Base-by-base conservation (phyloP, 2,797 vertebrate genomes). In the Heterohyrax brucei region DNA sequence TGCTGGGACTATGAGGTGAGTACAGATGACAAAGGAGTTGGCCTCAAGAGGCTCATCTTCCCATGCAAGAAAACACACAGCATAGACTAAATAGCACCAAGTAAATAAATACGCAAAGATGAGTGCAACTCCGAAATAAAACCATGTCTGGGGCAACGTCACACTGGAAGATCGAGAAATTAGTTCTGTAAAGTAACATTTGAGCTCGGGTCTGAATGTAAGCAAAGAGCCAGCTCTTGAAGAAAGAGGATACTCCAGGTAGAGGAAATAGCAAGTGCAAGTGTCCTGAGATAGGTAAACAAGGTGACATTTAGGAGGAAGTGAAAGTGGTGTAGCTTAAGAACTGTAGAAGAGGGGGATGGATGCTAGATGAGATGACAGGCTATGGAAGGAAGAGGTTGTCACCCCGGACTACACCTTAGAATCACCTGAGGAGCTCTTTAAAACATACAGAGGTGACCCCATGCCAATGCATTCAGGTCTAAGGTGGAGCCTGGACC, bases 1-100 rank as follows among this genome's bases (percentile, higher is more conserved):
- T 13, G 28, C 8, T 30, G 22, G 18, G 62, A 22, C 30, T 3
- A 12, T 0, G 3, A 56, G 3, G 10, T 24, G 24, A 56, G 50
- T 33, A 83, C 64, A 91, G 61, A 76, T 53, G 59, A 68, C 24
- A 14, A 64, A 84, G 70, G 0, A 1, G 19, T 48, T 79, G 62
- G 48, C 95, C 86, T 79, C 14, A 0, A 7, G 13, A 68, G 81
- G 73, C 26, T 77, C 39, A 7, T 39, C 28, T 82, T 81, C 78
- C n/a, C 46, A 48, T 50, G 30, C 91, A 91, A 30, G 76, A 53
- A 93, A 95, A 66, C 24, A n/a, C n/a, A 21, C 4, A 0, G 5
- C 22, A 4, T 19, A 33, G 24, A 61, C 73, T 66, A 70, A 91
- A 80, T n/a, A 90, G 24, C 22, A 28, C 39, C 68, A 24, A 14